phyloP scores from a whole-genome alignment of 2,797 vertebrate genomes.

The Mormyrops attenuatus region DNA sequence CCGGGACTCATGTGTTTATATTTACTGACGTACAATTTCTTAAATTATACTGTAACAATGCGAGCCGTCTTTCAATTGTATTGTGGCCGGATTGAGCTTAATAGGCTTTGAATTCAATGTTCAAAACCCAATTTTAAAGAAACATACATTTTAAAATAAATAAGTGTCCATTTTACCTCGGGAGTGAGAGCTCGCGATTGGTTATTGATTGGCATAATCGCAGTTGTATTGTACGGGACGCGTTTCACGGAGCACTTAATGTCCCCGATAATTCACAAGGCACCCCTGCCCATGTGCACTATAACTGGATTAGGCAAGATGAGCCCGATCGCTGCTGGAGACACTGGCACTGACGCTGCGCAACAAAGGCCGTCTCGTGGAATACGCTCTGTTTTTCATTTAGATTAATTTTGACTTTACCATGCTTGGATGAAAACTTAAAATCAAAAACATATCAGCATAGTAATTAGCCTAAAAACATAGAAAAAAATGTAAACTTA shows the following conservation, averaged over 20 bases:
- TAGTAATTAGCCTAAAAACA: background rate
- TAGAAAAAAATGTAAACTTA: background rate
- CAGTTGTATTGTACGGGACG: constrained; percentile 40
- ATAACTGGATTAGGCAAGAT: constrained; percentile 52
- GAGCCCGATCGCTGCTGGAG: constrained; percentile 31
- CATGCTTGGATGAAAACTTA: background rate
- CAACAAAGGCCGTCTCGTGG: background rate
- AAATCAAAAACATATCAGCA: constrained; percentile 6
- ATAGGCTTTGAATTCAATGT: background rate
- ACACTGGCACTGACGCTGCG: constrained; percentile 1
- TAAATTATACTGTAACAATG: background rate
- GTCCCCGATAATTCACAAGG: constrained; percentile 47
- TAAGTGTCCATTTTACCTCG: background rate
- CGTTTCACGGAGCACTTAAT: constrained; percentile 47
- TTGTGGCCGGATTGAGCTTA: background rate
- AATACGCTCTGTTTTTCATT: background rate
- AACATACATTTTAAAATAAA: background rate
- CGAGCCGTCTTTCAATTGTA: background rate
- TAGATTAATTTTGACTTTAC: background rate
- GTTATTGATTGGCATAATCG: constrained; percentile 7
- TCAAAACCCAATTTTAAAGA: background rate
- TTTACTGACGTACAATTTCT: background rate
- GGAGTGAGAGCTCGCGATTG: background rate
- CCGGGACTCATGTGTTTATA: background rate
- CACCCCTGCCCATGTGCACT: constrained; percentile 52